phyloP scores from a whole-genome alignment of 2,888 invertebrate species.

The Eilema caniola region DNA sequence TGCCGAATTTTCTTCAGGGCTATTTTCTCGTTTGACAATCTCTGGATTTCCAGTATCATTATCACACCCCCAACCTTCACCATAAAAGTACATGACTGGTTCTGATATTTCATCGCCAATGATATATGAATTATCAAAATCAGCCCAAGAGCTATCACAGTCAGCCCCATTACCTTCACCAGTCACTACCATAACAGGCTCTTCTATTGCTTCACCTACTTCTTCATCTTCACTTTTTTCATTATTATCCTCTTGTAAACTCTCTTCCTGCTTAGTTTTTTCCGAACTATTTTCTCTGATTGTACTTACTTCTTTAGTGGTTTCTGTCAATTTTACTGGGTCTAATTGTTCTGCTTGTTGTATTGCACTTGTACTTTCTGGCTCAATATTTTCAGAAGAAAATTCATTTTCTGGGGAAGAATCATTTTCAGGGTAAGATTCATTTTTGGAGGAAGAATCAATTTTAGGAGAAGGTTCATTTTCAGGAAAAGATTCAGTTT shows the following conservation, averaged over 20 bases:
- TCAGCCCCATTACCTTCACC: constrained; percentile 91
- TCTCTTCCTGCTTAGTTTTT: constrained; percentile 13
- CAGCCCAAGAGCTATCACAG: constrained; percentile 82
- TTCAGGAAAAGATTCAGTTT: too few species aligned
- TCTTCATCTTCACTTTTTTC: constrained; percentile 44
- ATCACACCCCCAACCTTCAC: constrained; percentile 91
- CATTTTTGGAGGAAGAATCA: constrained; percentile 1
- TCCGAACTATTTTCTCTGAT: constrained; percentile 14
- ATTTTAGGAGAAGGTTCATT: not conserved
- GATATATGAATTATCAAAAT: constrained; percentile 67
- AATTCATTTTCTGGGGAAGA: constrained; percentile 5
- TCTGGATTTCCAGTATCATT: constrained; percentile 91
- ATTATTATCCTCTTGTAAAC: constrained; percentile 28
- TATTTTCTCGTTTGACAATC: constrained; percentile 64
- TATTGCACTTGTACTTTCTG: constrained; percentile 27
- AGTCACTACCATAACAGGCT: constrained; percentile 90
- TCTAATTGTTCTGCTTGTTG: constrained; percentile 18
- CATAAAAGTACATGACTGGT: constrained; percentile 89
- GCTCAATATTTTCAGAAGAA: constrained; percentile 13
- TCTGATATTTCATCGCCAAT: constrained; percentile 92
- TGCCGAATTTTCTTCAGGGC: constrained; percentile 62
- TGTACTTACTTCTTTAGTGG: constrained; percentile 22
- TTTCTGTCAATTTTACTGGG: constrained; percentile 10
- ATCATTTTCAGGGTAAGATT: not conserved
- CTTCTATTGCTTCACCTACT: constrained; percentile 90